Evolutionary conservation across 2,113 vertebrate species (phyloP), one percentile per base, ranked within the genome.

Genomic region (Brachirus orientalis): DNA sequence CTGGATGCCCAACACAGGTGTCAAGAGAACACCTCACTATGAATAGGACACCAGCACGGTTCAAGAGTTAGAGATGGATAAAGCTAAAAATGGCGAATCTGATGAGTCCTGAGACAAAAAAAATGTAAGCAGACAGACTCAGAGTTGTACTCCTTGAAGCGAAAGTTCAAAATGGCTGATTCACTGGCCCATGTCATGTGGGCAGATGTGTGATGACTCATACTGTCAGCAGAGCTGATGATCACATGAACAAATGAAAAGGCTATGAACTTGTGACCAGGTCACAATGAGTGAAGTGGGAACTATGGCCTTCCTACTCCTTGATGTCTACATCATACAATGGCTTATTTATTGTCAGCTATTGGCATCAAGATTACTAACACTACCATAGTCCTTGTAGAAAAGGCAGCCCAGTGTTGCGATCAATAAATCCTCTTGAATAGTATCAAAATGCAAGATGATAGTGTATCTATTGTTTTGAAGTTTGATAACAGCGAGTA

Each of bases 171-270:
- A 64, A 66, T 56, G 68, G 68, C 63, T 54, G 37, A 22, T 10
- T 33, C 41, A 46, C 45, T 22, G 43, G 43, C 45, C 20, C 43
- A 40, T 52, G 52, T 81, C 78, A 82, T 77, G 59, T 64, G 77
- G 47, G 35, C 48, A 53, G 66, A 51, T 71, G 44, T 65, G 53
- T 80, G 85, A 77, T 54, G 51, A 46, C 40, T n/a, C 54, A 11
- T 37, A 56, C 56, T 73, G 33, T 56, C 36, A 69, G 52, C 44
- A 56, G 19, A 10, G 48, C 8, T n/a, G 35, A 64, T 48, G 37
- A 63, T 76, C 82, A 76, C 80, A 75, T 60, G 71, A 78, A 11
- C 68, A 72, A 60, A 14, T 41, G 38, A 67, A 73, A 75, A 65
- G 70, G 43, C 40, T n/a, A 37, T 50, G 64, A 80, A 58, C 68